A percentile compares a stretch with the other conserved stretches of the same genome.
phyloP scores from a whole-genome alignment of 2,797 vertebrate genomes.

The Rallus crepitans region DNA sequence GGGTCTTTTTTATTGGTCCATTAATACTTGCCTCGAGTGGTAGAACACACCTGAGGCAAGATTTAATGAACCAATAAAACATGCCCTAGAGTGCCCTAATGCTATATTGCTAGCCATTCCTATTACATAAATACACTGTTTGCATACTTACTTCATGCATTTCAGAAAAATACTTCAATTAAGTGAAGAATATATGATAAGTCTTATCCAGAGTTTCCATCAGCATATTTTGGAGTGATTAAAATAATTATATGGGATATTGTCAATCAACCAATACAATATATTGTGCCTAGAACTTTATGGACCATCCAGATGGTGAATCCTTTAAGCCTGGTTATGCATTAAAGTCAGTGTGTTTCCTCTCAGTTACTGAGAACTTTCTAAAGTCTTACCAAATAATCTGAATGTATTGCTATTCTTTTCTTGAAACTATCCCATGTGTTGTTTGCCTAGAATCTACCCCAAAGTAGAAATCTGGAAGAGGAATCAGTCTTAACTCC shows the following conservation, averaged over 20 bases:
- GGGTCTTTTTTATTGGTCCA: constrained; percentile 83
- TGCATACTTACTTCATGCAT: constrained; percentile 70
- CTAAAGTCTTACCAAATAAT: background rate
- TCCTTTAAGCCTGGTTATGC: background rate
- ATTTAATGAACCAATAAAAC: constrained; percentile 85
- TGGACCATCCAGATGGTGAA: background rate
- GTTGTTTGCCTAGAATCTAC: background rate
- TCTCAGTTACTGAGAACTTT: background rate
- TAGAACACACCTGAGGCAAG: constrained; percentile 82
- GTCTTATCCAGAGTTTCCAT: constrained; percentile 52
- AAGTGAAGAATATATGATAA: constrained; percentile 69
- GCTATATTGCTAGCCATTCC: constrained; percentile 76
- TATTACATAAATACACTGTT: constrained; percentile 77
- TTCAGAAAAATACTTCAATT: constrained; percentile 79
- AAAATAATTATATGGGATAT: constrained; percentile 48
- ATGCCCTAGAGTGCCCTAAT: constrained; percentile 79
- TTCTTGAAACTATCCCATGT: background rate
- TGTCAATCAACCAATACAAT: background rate
- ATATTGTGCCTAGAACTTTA: background rate
- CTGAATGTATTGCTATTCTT: background rate
- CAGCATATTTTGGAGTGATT: constrained; percentile 68
- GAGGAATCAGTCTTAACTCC: background rate
- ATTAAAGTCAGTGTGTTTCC: background rate
- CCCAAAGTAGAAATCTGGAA: background rate
- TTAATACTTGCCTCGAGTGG: constrained; percentile 84